Evolutionary conservation across 2,113 vertebrate species (phyloP), one percentile per base, ranked within the genome.

Genomic region (Erythrocercus mccallii): DNA sequence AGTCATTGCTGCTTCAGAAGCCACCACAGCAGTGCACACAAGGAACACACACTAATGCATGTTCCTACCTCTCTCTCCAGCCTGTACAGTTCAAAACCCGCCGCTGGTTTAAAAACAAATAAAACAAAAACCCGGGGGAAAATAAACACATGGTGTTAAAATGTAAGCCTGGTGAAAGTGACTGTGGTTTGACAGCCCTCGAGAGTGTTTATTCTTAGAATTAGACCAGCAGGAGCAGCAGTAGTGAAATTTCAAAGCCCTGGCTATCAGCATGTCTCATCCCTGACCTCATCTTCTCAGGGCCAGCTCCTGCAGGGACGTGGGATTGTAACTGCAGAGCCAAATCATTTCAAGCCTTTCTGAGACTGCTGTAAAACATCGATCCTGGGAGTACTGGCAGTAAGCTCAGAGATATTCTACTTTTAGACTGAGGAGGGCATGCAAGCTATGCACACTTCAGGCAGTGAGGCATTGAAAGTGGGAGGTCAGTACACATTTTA

Each of bases 21-120:
- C 42, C 51, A 23, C 35, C 14, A 2, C 11, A 40, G 54, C 45
- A 21, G 7, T 1, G 22, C 51, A 23, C 28, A n/a, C 18, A 25
- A 58, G 71, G 27, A 86, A 13, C 58, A 31, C 24, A 4, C 53
- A 38, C 53, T 17, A 7, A 10, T 11, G 33, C 24, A 1, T 6
- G 23, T 45, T 87, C 57, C 66, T 33, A 30, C 69, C 45, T 4
- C 57, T 68, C 51, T 28, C 51, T n/a, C 2, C 88, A 68, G 38
- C 10, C 37, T 62, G 37, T 25, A 7, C 1, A 28, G 69, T 54
- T 82, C 80, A 57, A 91, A 95, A 87, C n/a, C 30, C 69, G 82
- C 81, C 2, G 6, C 70, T 85, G 66, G 37, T 66, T 90, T 95
- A 42, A 92, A 94, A 92, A 92, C 79, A 92, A 94, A 87, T 48